A percentile compares a stretch with the other conserved stretches of the same genome.
phyloP scores from a whole-genome alignment of 2,113 vertebrate genomes.

The Ciconia boyciana region DNA sequence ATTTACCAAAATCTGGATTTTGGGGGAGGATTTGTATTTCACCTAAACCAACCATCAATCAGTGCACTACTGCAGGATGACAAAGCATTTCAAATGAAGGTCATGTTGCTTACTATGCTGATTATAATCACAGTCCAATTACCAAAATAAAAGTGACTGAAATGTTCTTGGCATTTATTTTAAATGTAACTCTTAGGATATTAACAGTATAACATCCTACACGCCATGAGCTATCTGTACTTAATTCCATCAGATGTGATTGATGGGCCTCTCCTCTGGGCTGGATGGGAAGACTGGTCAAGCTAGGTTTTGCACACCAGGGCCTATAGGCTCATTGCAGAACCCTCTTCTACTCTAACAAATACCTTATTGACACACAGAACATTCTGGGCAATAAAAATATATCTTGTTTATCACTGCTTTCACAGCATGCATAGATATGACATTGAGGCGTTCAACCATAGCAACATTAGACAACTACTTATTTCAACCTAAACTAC shows the following conservation, averaged over 20 bases:
- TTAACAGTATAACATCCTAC: conserved; percentile 27
- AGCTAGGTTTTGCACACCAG: not conserved
- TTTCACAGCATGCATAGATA: conserved; percentile 54
- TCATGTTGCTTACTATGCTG: not conserved
- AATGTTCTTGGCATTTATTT: conserved; percentile 12
- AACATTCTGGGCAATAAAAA: conserved; percentile 62
- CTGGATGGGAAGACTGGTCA: not conserved
- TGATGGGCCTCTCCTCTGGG: not conserved
- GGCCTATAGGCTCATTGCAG: not conserved
- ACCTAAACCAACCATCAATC: not conserved
- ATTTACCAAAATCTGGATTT: not conserved
- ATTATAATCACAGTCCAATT: conserved; percentile 25
- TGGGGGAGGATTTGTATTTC: not conserved
- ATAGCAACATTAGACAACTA: conserved; percentile 14
- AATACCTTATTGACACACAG: conserved; percentile 40
- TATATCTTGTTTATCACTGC: conserved; percentile 61
- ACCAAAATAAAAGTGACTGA: not conserved
- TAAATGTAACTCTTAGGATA: not conserved
- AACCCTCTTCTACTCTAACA: conserved; percentile 36
- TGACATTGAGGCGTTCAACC: conserved; percentile 15
- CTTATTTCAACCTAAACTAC: conserved; percentile 40
- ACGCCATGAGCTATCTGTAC: not conserved
- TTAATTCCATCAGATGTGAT: conserved; percentile 31
- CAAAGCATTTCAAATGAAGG: conserved; percentile 46
- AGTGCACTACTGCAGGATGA: conserved; percentile 6